phyloP scores from a whole-genome alignment of 2,113 vertebrate species.

The Laticauda colubrina region DNA sequence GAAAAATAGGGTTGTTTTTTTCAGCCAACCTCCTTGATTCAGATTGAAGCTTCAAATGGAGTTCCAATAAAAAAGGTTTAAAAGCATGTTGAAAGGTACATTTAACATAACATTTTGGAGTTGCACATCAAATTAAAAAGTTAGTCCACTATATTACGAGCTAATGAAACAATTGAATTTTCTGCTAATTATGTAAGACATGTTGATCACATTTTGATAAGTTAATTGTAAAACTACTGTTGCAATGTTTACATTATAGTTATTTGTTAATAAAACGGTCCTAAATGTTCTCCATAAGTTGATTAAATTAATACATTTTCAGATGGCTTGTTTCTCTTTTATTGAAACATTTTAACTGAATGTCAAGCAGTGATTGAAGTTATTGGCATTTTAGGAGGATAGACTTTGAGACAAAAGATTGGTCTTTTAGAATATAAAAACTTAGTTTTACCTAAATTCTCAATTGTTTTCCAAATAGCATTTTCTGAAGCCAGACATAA shows the following conservation, averaged over 20 bases:
- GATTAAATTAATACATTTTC: slow-evolving; percentile 43
- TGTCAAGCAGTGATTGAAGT: not conserved
- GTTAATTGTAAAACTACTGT: slow-evolving; percentile 68
- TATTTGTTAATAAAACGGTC: slow-evolving; percentile 64
- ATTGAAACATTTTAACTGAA: slow-evolving; percentile 26
- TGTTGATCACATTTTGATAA: slow-evolving; percentile 66
- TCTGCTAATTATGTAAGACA: slow-evolving; percentile 67
- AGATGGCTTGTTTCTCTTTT: slow-evolving; percentile 40
- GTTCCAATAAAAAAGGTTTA: too few species aligned
- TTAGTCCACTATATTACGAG: slow-evolving; percentile 50
- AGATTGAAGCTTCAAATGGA: not conserved
- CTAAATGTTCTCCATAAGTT: slow-evolving; percentile 57
- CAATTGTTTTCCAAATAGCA: not conserved
- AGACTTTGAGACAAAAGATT: not conserved
- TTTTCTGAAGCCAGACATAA: not conserved
- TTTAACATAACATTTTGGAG: slow-evolving; percentile 14
- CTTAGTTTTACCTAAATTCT: not conserved
- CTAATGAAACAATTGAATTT: slow-evolving; percentile 59
- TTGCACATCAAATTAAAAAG: slow-evolving; percentile 44
- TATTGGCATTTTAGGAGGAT: not conserved
- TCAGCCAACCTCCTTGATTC: not conserved
- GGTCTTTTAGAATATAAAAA: not conserved
- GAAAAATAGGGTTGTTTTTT: not conserved
- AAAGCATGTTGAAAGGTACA: not conserved
- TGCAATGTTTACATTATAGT: slow-evolving; percentile 71